Evolutionary conservation across 1,140 invertebrate species (phyloP).

Genomic region (Saccostrea cuccullata): DNA sequence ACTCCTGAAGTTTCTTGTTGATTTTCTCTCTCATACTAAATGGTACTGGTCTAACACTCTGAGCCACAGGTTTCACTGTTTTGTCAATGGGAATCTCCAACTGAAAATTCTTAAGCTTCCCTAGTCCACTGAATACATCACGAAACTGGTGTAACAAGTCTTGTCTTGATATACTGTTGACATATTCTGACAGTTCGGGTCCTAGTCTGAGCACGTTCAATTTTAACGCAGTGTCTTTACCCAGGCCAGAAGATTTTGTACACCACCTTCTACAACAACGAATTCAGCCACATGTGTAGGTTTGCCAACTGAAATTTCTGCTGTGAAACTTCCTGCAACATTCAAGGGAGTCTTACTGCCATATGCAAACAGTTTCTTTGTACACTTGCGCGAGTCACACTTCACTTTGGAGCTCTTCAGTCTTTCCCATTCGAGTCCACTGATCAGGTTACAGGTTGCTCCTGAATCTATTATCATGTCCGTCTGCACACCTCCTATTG

Average conservation of each 20-base stretch:
- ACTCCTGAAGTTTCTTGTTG: slow-evolving; percentile 49
- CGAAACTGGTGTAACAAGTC: too few relatives aligned
- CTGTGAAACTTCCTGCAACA: slow-evolving; percentile 44
- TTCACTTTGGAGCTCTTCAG: slow-evolving; percentile 13
- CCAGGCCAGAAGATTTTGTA: slow-evolving; percentile 30
- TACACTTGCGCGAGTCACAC: slow-evolving; percentile 4
- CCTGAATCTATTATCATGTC: too few relatives aligned
- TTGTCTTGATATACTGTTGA: not conserved
- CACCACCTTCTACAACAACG: slow-evolving; percentile 39
- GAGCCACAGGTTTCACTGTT: too few relatives aligned
- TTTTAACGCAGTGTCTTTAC: too few relatives aligned
- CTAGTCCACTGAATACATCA: too few relatives aligned
- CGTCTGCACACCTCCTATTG: slow-evolving; percentile 40
- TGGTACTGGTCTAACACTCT: slow-evolving; percentile 43
- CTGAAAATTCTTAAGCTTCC: slow-evolving; percentile 57
- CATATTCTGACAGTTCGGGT: not conserved
- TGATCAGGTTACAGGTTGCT: slow-evolving; percentile 40
- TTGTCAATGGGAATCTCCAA: slow-evolving; percentile 56
- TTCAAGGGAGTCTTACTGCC: slow-evolving; percentile 41
- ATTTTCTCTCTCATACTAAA: slow-evolving; percentile 47
- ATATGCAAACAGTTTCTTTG: too few relatives aligned
- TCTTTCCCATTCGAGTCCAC: slow-evolving; percentile 27
- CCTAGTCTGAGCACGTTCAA: too few relatives aligned
- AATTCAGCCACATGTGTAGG: too few relatives aligned
- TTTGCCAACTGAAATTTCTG: not conserved